Evolutionary conservation across 1,140 invertebrate genomes (phyloP).

Genomic region (Drosophila rhopaloa): DNA sequence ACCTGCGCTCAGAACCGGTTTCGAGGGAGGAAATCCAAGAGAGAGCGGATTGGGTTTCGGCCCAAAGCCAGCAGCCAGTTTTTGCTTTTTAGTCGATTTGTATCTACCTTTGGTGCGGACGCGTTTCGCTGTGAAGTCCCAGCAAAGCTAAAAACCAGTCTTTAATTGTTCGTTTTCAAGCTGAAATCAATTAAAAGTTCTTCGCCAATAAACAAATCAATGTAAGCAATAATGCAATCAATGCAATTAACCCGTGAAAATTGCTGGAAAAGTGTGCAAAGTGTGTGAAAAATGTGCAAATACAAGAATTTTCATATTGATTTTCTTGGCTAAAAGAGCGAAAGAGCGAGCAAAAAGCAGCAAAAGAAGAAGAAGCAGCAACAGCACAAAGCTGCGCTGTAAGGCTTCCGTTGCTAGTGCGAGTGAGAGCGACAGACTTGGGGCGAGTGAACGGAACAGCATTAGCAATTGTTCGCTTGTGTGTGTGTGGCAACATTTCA

Average conservation of each 20-base stretch:
- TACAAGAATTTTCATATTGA: constrained; percentile 69
- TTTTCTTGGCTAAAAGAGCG: constrained; percentile 62
- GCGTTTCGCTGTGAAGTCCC: constrained; percentile 53
- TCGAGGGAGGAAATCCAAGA: constrained; percentile 71
- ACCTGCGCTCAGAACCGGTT: constrained; percentile 80
- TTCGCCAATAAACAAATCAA: constrained; percentile 38
- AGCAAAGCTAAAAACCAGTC: constrained; percentile 77
- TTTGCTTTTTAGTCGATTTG: constrained; percentile 72
- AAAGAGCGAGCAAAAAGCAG: constrained; percentile 44
- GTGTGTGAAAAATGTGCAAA: constrained; percentile 66
- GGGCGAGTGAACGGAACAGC: constrained; percentile 25
- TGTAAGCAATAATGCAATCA: constrained; percentile 47
- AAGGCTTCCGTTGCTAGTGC: constrained; percentile 66
- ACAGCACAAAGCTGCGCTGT: constrained; percentile 78
- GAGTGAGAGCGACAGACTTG: constrained; percentile 12
- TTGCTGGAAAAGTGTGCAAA: constrained; percentile 36
- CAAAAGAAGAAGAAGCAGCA: constrained; percentile 63
- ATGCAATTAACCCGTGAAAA: constrained; percentile 19
- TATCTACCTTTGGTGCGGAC: constrained; percentile 83
- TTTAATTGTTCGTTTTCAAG: constrained; percentile 56
- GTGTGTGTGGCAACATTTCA: constrained; percentile 65
- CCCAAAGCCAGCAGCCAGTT: constrained; percentile 66
- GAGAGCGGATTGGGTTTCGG: constrained; percentile 44
- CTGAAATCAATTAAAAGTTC: constrained; percentile 48
- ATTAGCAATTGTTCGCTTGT: constrained; percentile 30